phyloP scores from a whole-genome alignment of 2,113 vertebrate genomes.

The Protobothrops flavoviridis region DNA sequence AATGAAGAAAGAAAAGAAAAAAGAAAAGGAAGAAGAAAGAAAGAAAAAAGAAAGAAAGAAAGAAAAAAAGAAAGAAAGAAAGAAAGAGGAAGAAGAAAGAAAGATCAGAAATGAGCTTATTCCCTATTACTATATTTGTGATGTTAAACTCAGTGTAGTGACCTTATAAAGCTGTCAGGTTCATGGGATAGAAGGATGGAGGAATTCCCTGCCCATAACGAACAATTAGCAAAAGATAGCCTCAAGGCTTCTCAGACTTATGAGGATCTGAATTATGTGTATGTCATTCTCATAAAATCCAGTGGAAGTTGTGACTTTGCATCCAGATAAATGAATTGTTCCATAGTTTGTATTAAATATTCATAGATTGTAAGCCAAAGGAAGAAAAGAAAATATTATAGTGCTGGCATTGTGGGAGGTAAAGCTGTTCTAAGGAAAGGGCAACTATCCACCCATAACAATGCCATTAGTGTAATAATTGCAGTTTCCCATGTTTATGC shows the following conservation, averaged over 20 bases:
- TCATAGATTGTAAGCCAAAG: conserved; percentile 43
- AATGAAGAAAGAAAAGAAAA: background rate
- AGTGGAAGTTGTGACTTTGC: background rate
- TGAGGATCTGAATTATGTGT: conserved; percentile 8
- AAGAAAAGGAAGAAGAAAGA: background rate
- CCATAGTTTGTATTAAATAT: conserved; percentile 47
- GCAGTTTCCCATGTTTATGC: background rate
- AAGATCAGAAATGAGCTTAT: too few species aligned
- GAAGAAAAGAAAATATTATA: conserved; percentile 43
- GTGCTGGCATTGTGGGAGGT: conserved; percentile 21
- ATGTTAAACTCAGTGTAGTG: background rate
- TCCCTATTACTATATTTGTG: too few species aligned
- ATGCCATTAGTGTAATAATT: conserved; percentile 19
- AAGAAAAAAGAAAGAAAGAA: background rate
- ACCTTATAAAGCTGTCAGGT: background rate
- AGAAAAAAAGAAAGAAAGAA: background rate
- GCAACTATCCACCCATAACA: conserved; percentile 34
- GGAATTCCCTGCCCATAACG: background rate
- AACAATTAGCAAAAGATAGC: background rate
- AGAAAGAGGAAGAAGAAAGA: background rate
- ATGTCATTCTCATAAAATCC: conserved; percentile 27
- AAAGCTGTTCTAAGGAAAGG: conserved; percentile 37
- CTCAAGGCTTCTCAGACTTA: conserved; percentile 5
- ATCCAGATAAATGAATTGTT: conserved; percentile 27
- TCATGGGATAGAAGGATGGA: background rate